Percentiles rank a stretch among this genome's conserved stretches.
phyloP scores from a whole-genome alignment of 2,797 vertebrate species.

The Anguilla obscura region DNA sequence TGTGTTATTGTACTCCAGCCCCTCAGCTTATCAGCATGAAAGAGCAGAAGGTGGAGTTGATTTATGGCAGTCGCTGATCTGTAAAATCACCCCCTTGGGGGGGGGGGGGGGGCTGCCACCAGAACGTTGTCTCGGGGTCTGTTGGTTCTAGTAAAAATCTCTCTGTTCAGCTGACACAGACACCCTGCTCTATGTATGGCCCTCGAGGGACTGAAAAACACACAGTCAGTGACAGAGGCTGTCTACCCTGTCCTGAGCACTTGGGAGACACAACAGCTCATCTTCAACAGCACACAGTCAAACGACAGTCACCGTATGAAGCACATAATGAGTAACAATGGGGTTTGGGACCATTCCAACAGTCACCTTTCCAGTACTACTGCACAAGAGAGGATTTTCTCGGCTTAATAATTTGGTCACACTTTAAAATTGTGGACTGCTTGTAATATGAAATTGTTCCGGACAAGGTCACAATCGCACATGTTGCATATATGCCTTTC shows the following conservation, averaged over 20 bases:
- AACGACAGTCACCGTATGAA: background rate
- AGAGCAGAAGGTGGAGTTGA: background rate
- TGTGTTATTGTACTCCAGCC: slow-evolving; percentile 9
- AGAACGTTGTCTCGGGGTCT: background rate
- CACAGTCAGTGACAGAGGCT: slow-evolving; percentile 10
- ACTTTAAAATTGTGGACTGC: too few species aligned
- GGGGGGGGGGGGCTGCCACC: background rate
- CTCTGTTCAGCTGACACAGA: background rate
- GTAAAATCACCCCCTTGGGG: background rate
- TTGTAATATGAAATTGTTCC: too few species aligned
- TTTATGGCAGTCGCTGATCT: slow-evolving; percentile 5
- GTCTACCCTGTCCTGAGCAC: background rate
- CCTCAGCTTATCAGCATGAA: background rate
- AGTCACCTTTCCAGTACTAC: background rate
- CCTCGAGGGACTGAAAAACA: background rate
- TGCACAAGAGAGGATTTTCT: background rate
- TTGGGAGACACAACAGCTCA: background rate
- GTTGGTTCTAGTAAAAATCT: background rate
- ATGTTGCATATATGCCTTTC: background rate
- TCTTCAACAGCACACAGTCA: background rate
- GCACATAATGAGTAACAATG: background rate
- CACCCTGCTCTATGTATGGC: background rate
- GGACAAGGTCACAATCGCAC: background rate
- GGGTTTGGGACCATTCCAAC: background rate
- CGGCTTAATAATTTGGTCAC: too few species aligned